Percentiles rank a stretch among this genome's conserved stretches.
Evolutionary conservation across 2,113 vertebrate species (phyloP).

Genomic region (Ammodytes dubius): DNA sequence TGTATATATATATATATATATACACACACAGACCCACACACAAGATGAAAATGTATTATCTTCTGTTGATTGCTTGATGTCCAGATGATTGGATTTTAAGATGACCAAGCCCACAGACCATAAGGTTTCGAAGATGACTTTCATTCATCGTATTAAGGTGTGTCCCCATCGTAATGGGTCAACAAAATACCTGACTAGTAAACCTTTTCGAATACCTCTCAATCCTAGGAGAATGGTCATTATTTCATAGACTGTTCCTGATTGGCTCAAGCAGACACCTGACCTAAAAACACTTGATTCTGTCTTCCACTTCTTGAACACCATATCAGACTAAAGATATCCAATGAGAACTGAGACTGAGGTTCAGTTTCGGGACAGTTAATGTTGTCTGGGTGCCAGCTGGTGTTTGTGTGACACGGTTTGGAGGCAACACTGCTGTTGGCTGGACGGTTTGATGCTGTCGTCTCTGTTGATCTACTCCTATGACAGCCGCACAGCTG

Average conservation of each 20-base stretch:
- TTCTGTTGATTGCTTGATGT: background rate
- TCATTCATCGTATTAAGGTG: background rate
- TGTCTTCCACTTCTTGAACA: too few relatives aligned
- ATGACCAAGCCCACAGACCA: background rate
- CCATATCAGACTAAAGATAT: too few relatives aligned
- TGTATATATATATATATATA: background rate
- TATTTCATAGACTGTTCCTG: too few relatives aligned
- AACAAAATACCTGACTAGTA: background rate
- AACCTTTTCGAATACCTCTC: background rate
- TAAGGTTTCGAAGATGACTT: background rate
- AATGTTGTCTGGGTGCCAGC: conserved; percentile 18
- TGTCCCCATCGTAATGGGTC: background rate
- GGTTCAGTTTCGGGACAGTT: conserved; percentile 6
- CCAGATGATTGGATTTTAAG: background rate
- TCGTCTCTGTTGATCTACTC: conserved; percentile 46
- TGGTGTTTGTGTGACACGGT: conserved; percentile 28
- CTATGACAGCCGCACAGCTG: conserved; percentile 50
- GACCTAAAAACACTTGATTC: too few relatives aligned
- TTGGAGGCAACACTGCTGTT: conserved; percentile 55
- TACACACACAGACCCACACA: too few relatives aligned
- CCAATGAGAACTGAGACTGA: background rate
- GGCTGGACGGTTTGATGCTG: conserved; percentile 46
- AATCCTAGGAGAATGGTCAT: too few relatives aligned
- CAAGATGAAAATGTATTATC: background rate
- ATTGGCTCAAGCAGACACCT: too few relatives aligned